These are phyloP conservation scores for Leptopterna dolabrata DNA, from an alignment of 2,888 invertebrate species.

Conservation along the genomic window DNA sequence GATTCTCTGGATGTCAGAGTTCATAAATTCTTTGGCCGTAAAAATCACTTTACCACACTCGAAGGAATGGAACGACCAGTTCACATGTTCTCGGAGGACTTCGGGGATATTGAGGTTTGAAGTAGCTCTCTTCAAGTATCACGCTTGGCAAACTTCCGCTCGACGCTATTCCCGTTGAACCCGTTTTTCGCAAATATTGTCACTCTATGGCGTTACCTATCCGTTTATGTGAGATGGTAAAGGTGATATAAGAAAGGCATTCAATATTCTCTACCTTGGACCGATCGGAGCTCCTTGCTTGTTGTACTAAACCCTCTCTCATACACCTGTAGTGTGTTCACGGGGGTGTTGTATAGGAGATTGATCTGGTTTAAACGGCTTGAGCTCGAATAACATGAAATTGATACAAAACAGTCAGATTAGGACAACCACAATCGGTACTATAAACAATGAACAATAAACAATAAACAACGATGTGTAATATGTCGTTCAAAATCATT, in stretches of 20 bases:
- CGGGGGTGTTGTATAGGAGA: not conserved
- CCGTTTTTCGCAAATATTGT: not conserved
- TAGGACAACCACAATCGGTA: not conserved
- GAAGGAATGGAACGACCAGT: not conserved
- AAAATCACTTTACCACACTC: not conserved
- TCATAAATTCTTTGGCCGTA: not conserved
- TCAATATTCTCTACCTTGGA: not conserved
- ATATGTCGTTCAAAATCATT: no score
- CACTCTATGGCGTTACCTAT: not conserved
- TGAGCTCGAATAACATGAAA: not conserved
- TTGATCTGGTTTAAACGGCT: no score
- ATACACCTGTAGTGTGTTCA: not conserved
- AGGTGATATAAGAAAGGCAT: not conserved
- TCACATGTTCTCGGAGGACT: not conserved
- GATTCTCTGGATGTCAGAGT: not conserved
- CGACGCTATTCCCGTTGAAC: not conserved
- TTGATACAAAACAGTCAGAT: not conserved
- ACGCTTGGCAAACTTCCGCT: not conserved
- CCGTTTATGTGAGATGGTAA: not conserved
- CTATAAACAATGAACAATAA: no score
- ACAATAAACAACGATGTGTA: no score
- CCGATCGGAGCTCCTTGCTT: not conserved
- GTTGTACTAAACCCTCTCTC: not conserved
- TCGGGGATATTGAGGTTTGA: not conserved
- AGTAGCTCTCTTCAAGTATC: not conserved